These are phyloP conservation scores for Drosophila paracracens DNA, from an alignment of 2,888 invertebrate species.

Conservation along the genomic window DNA sequence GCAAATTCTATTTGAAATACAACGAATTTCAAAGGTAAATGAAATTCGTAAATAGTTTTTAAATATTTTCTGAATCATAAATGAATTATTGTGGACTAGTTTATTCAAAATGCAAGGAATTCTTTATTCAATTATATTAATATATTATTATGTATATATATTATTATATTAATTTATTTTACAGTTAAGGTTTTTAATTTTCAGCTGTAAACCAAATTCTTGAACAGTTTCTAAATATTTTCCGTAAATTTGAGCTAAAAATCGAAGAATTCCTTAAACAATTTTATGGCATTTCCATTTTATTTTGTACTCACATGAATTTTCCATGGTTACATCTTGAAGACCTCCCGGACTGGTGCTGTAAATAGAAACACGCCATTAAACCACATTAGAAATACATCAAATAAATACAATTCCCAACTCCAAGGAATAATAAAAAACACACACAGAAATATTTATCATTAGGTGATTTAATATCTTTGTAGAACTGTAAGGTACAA, in stretches of 20 bases:
- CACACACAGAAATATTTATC: constrained; percentile 5
- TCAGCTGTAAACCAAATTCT: not conserved
- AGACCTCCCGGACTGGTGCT: constrained; percentile 90
- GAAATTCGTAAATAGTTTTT: too few species aligned
- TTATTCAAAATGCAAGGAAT: not conserved
- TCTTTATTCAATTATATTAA: not conserved
- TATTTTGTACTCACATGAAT: constrained; percentile 82
- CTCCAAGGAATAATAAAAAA: not conserved
- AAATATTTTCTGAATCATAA: not conserved
- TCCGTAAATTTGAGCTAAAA: not conserved
- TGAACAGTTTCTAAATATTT: not conserved
- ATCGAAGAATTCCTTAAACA: not conserved
- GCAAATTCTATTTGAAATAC: too few species aligned
- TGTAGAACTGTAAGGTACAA: constrained; percentile 23
- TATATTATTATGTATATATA: too few species aligned
- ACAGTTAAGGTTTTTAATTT: not conserved
- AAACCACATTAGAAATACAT: not conserved
- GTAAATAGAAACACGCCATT: constrained; percentile 83
- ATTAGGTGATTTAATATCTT: constrained; percentile 13
- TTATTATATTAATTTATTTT: not conserved
- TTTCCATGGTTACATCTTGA: constrained; percentile 89
- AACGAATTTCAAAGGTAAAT: too few species aligned
- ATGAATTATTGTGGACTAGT: not conserved
- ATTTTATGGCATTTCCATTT: not conserved
- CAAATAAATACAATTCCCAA: not conserved